Base-by-base conservation (phyloP, 1,140 invertebrate genomes). In the Augochlora pura region DNA sequence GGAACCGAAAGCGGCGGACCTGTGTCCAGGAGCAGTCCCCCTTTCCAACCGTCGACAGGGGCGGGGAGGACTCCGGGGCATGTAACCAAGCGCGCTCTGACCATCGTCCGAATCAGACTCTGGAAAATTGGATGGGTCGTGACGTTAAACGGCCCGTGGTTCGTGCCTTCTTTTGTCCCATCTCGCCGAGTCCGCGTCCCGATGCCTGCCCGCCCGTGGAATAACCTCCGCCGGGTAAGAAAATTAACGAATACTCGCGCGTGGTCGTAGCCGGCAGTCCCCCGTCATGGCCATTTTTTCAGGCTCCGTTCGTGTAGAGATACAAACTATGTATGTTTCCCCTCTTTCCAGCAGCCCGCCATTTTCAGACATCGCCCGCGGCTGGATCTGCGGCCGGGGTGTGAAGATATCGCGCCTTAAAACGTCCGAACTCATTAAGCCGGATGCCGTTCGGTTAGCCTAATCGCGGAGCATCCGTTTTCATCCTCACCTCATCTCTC, bases 101-200 rank as follows among this genome's bases (percentile, higher is more conserved):
- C 82, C 54, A 70, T 42, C 39, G 46, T 46, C 49, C 71, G 63
- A 79, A 74, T 85, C 84, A 74, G 32, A 70, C 39, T 27, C 65
- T 32, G 82, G 71, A 71, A 85, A 85, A 85, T 85, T 85, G 78
- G 69, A 85, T 84, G 73, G 80, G 64, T 80, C 57, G 25, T 57
- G 27, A 85, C 75, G 70, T 80, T 84, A 81, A 85, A 77, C 27
- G 60, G 57, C n/a, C 18, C 63, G 23, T 27, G 42, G 21, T 71
- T 59, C n/a, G 32, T 23, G 16, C n/a, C 75, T 25, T 32, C 71
- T 59, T 72, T 60, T 59, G 49, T 63, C 23, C 69, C 39, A 65
- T 10, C 62, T 46, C 77, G 18, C 10, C 52, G 39, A 64, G 73
- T 74, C 62, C 65, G 70, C 23, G 49, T 84, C 65, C 52, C 66